Conservation (phyloP, 1,140 invertebrate genomes). For the Diplogasteroides magnus region DNA sequence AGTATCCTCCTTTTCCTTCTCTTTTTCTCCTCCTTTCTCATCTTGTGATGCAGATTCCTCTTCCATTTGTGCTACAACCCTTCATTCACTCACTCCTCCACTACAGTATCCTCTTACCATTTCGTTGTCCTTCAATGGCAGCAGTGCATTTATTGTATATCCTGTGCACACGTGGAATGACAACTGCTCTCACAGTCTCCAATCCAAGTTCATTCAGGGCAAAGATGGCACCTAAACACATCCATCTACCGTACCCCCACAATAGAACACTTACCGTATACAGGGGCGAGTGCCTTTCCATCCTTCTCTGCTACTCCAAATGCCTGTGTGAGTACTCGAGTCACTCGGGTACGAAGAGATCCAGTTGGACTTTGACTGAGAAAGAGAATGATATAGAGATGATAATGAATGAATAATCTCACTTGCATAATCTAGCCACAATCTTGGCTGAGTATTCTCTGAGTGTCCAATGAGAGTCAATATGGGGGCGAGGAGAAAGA, state of each 20-base stretch:
- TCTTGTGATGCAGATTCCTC: too few species aligned
- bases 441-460: neutral
- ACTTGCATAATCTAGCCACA: neutral
- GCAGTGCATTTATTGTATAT: neutral
- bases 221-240: neutral
- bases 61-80: too few species aligned
- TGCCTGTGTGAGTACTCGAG: neutral
- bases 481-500: neutral
- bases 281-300: neutral
- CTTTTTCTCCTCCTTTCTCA: too few species aligned
- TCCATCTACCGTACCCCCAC: neutral
- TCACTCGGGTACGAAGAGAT: neutral
- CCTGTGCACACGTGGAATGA: neutral
- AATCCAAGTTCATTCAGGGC: neutral
- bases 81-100: too few species aligned
- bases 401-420: neutral
- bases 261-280: too few species aligned
- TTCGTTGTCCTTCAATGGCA: too few species aligned
- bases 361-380: neutral
- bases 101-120: too few species aligned
- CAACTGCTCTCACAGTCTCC: neutral
- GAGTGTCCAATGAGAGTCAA: neutral
- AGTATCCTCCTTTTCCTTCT: too few species aligned
- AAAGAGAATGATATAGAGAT: neutral
- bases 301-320: too few species aligned